Evolutionary conservation across 2,888 invertebrate genomes (phyloP), one percentile per base, ranked within the genome.

Genomic region (Xanthorhoe designata): DNA sequence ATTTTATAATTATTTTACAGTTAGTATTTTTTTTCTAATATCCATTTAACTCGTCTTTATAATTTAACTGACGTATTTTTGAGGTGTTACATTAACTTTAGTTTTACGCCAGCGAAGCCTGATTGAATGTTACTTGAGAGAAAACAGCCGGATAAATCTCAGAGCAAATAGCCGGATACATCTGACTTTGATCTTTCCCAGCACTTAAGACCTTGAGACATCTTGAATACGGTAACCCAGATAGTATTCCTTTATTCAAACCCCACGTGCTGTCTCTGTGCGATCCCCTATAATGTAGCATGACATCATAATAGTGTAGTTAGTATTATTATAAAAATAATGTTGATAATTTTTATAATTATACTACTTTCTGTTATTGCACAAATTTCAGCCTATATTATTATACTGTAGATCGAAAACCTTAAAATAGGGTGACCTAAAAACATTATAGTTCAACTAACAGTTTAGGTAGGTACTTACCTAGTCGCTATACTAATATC

Each of bases 221-320:
- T 64, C 61, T 42, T 73, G 68, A 70, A 69, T 67, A 61, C 45
- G 51, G 60, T 65, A 64, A 67, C 67, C 70, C 60, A 64, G 35
- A 67, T 63, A 66, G 15, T 24, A 61, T 66, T 65, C 50, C 50
- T 62, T 61, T 61, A 58, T 66, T 32, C 49, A 13, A 24, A 55
- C 10, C 58, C 29, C 66, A 66, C 58, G 62, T 62, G 66, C 19
- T 59, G 35, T 49, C 49, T 58, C 62, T 53, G 53, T 42, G 9
- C 42, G 35, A 7, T 38, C n/a, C 42, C 42, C 38, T 59, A 24
- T 32, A 42, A 57, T 47, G 18, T 57, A 5, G 24, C 18, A 42
- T 57, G 45, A 58, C 50, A 29, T 49, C 18, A 53, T 54, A 32
- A 47, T 47, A 6, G 6, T 15, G n/a, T 3, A 15, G 15, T 10